Conservation (phyloP, 2,797 vertebrate species). For the Ispidina lecontei region DNA sequence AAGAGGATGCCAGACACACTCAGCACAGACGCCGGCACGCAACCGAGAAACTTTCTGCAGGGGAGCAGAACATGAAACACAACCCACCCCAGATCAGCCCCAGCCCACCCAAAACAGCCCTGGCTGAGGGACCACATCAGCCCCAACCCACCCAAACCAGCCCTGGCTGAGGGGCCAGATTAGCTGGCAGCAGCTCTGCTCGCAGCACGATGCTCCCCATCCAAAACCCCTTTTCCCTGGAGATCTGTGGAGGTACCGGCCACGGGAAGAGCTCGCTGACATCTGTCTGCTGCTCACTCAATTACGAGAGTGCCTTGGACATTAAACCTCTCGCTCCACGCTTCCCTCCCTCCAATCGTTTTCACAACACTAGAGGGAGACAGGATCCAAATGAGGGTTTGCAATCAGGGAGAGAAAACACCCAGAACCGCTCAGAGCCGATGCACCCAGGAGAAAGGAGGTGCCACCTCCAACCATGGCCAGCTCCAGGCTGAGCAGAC, state of each 20-base stretch:
- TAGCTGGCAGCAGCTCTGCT: neutral
- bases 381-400: neutral
- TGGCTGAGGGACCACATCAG: too few relatives aligned
- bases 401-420: too few relatives aligned
- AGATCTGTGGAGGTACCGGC: neutral
- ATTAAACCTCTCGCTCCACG: neutral
- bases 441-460: too few relatives aligned
- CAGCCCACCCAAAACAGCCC: too few relatives aligned
- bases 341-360: neutral
- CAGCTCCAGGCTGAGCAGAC: too few relatives aligned
- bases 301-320: neutral
- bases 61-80: neutral
- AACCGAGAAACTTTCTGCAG: neutral
- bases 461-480: too few relatives aligned
- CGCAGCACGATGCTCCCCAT: rapidly evolving
- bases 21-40: constrained; percentile 9
- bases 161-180: neutral
- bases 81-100: neutral
- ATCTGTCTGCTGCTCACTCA: neutral
- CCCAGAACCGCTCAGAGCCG: too few relatives aligned
- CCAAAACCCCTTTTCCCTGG: neutral
- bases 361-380: constrained; percentile 45
- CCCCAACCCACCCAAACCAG: too few relatives aligned
- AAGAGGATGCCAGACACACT: neutral
- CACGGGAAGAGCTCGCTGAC: neutral